Evolutionary conservation across 2,888 invertebrate species (phyloP).

Genomic region (Hemistola chrysoprasaria): DNA sequence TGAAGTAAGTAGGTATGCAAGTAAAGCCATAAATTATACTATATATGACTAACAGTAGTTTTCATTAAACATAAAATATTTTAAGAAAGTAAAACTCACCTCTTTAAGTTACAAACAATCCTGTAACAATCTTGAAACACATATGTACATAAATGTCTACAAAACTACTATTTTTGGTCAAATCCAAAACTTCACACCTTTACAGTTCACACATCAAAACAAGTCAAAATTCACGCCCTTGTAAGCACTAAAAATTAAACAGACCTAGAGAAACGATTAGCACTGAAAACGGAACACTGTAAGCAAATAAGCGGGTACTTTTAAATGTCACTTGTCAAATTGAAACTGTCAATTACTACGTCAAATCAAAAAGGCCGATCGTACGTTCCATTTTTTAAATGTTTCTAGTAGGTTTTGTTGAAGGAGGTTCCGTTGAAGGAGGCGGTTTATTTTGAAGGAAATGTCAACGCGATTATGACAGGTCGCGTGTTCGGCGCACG

Average conservation of each 20-base stretch:
- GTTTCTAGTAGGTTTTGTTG: no score
- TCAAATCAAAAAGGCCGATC: constrained; percentile 37
- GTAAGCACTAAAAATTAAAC: constrained; percentile 64
- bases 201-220: constrained; percentile 65
- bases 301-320: constrained; percentile 41
- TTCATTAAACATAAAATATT: neutral
- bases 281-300: constrained; percentile 67
- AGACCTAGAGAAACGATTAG: constrained; percentile 70
- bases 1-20: no score
- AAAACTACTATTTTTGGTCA: constrained; percentile 40
- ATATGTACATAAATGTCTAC: constrained; percentile 28
- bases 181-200: constrained; percentile 57
- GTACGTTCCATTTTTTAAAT: constrained; percentile 61
- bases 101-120: constrained; percentile 14
- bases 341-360: constrained; percentile 13
- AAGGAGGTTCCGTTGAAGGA: no score
- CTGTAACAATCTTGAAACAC: constrained; percentile 24
- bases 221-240: constrained; percentile 73
- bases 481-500: constrained; percentile 55
- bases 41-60: neutral
- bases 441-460: constrained; percentile 51
- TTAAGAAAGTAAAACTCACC: constrained; percentile 19
- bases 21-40: no score
- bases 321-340: constrained; percentile 27
- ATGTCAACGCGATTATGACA: constrained; percentile 62